A percentile compares a stretch with the other conserved stretches of the same genome.
Conservation (phyloP, 2,888 invertebrate genomes). For the Chrysolina oricalcia region DNA sequence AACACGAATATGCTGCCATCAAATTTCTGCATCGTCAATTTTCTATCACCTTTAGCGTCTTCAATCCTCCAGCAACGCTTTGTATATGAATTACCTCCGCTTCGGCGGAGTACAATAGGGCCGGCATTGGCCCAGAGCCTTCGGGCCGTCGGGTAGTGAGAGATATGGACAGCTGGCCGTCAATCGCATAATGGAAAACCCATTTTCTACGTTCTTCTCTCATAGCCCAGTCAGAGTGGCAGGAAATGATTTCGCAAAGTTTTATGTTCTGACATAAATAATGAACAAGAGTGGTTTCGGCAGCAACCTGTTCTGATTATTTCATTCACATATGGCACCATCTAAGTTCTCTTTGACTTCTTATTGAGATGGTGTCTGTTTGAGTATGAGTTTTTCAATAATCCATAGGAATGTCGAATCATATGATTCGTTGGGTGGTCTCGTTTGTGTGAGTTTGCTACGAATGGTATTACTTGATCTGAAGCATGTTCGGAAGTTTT, state of each 20-base stretch:
- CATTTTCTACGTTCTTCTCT: not conserved
- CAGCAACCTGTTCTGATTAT: no score
- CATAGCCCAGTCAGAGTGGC: not conserved
- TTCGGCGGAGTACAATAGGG: not conserved
- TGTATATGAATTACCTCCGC: conserved; percentile 1
- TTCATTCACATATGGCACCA: no score
- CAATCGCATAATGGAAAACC: conserved; percentile 2
- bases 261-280: no score
- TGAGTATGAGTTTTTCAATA: no score
- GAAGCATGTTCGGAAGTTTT: no score
- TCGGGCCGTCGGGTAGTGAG: not conserved
- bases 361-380: no score
- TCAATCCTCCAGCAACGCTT: conserved; percentile 6
- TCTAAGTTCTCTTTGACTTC: no score
- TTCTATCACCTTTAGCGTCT: not conserved
- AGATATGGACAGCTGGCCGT: conserved; percentile 9
- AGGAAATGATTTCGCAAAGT: not conserved
- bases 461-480: no score
- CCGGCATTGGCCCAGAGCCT: not conserved
- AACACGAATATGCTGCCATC: not conserved
- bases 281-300: no score
- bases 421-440: no score
- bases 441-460: no score
- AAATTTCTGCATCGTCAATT: not conserved
- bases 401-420: no score